Conservation (phyloP, 2,113 vertebrate species). For the Hiodon alosoides region DNA sequence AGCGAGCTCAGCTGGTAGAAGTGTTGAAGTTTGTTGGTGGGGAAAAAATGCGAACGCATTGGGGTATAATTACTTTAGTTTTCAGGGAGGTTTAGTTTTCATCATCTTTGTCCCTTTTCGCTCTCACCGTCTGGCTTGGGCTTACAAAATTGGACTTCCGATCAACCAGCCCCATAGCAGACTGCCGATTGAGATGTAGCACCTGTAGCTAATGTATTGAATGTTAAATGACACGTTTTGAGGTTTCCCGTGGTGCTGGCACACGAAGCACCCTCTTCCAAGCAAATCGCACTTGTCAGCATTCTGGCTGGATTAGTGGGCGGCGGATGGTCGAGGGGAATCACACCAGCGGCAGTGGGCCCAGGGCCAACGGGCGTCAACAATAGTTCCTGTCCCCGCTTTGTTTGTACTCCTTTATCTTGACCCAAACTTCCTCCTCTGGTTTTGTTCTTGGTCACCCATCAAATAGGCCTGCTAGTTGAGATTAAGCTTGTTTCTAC, state of each 20-base stretch:
- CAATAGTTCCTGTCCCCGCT: constrained; percentile 27
- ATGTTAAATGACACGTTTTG: constrained; percentile 29
- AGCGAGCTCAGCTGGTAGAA: no score
- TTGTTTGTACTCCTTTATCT: constrained; percentile 26
- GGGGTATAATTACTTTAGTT: no score
- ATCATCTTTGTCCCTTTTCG: neutral
- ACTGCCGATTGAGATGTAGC: no score
- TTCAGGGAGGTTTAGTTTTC: neutral
- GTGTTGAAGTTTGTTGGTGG: no score
- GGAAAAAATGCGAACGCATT: no score
- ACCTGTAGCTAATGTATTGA: no score
- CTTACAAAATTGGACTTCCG: constrained; percentile 13
- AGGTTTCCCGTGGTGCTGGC: constrained; percentile 21
- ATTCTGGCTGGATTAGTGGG: constrained; percentile 33
- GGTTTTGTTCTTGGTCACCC: constrained; percentile 28
- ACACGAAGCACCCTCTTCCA: constrained; percentile 20
- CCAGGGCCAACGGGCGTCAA: constrained; percentile 32
- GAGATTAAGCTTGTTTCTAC: neutral
- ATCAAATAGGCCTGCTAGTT: neutral
- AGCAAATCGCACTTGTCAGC: constrained; percentile 45
- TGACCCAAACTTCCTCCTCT: constrained; percentile 16
- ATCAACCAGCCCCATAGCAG: no score
- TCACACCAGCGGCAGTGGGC: constrained; percentile 40
- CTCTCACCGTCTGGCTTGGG: neutral
- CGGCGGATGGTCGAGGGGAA: constrained; percentile 34